These are phyloP conservation scores for Spatula versicolor DNA, from an alignment of 2,797 vertebrate species.

Conservation along the genomic window DNA sequence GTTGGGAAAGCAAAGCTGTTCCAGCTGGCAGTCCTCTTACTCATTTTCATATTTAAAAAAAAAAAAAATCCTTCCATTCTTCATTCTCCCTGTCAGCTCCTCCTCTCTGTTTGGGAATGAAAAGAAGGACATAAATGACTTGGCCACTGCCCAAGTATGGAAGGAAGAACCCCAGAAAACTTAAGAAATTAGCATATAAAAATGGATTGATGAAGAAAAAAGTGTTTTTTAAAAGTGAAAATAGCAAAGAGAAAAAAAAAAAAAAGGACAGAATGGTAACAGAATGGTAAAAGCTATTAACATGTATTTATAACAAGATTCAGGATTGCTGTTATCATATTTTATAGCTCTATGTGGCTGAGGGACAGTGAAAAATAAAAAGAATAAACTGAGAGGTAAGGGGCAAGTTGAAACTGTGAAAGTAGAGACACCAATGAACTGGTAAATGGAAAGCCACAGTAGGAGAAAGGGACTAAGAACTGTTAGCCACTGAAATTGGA, in stretches of 20 bases:
- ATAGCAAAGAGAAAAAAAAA: not conserved
- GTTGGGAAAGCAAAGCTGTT: not conserved
- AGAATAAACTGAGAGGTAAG: not conserved
- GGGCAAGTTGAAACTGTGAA: not conserved
- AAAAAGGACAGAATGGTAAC: not conserved
- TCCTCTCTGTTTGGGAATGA: not conserved
- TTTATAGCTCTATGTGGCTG: not conserved
- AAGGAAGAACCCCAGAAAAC: not conserved
- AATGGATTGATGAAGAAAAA: not conserved
- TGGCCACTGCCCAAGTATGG: not conserved
- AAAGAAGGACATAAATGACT: not conserved
- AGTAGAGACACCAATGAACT: not conserved
- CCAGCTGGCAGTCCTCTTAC: not conserved
- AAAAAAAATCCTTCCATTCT: not conserved
- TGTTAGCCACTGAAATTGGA: not conserved
- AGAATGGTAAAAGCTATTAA: not conserved
- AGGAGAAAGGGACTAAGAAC: not conserved
- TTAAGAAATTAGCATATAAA: not conserved
- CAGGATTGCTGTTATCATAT: not conserved
- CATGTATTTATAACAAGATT: not conserved
- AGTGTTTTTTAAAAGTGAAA: not conserved
- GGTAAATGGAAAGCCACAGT: not conserved
- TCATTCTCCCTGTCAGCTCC: not conserved
- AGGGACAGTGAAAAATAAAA: not conserved
- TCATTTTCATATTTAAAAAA: not conserved